Evolutionary conservation across 2,113 vertebrate genomes (phyloP).

Genomic region (Seriola rivoliana): DNA sequence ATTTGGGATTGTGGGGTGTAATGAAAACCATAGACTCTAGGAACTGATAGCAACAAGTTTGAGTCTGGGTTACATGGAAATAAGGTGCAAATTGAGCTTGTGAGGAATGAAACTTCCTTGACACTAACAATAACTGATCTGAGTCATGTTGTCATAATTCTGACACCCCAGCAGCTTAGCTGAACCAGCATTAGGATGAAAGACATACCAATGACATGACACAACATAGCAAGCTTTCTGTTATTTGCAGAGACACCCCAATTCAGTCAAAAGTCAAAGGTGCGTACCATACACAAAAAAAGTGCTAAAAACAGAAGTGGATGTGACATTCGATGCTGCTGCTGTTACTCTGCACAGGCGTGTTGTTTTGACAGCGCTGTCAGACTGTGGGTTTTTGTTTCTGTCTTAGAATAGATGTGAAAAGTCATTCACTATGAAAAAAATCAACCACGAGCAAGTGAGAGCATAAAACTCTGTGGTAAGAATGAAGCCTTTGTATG

Average conservation of each 20-base stretch:
- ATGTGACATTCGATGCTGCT: conserved; percentile 15
- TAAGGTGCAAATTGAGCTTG: not conserved
- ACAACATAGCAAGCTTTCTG: not conserved
- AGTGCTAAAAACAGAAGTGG: not conserved
- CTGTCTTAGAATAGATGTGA: conserved; percentile 10
- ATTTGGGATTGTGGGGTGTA: no score
- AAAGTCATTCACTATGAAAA: not conserved
- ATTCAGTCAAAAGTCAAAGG: conserved; percentile 37
- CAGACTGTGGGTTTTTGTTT: not conserved
- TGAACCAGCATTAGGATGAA: conserved; percentile 14
- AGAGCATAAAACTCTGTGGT: not conserved
- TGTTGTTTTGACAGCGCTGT: conserved; percentile 8
- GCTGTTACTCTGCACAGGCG: not conserved
- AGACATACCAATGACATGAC: not conserved
- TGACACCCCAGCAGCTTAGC: conserved; percentile 1
- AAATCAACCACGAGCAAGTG: not conserved
- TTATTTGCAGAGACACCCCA: conserved; percentile 23
- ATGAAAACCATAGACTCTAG: not conserved
- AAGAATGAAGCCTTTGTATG: not conserved
- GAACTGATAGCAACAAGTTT: not conserved
- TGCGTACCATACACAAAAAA: not conserved
- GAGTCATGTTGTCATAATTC: not conserved
- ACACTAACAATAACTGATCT: not conserved
- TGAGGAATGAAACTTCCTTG: not conserved
- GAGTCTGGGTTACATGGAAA: not conserved